Conservation (phyloP, 2,113 vertebrate genomes). For the Mastomys coucha region DNA sequence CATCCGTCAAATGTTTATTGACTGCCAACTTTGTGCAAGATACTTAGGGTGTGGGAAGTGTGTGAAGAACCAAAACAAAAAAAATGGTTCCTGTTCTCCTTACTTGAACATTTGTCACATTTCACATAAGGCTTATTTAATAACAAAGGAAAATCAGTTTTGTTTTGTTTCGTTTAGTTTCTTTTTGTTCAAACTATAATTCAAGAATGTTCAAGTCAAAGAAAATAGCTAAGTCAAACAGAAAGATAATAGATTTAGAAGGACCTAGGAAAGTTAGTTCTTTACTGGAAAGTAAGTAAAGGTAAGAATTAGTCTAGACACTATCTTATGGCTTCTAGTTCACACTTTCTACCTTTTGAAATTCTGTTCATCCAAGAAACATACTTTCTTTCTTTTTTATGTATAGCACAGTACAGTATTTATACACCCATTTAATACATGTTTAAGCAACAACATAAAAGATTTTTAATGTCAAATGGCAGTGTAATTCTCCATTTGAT, state of each 20-base stretch:
- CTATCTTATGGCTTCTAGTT: background rate
- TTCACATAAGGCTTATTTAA: background rate
- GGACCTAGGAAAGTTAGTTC: background rate
- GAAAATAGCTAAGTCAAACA: background rate
- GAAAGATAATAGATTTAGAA: background rate
- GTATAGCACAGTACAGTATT: too few relatives aligned
- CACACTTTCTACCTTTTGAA: background rate
- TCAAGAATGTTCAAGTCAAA: background rate
- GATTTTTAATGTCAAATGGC: too few relatives aligned
- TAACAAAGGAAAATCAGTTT: slow-evolving; percentile 11
- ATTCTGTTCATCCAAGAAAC: background rate
- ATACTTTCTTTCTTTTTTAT: background rate
- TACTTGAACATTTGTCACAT: background rate
- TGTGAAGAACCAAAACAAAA: background rate
- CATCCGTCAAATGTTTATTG: background rate
- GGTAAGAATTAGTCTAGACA: background rate
- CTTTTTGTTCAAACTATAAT: background rate
- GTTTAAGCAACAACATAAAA: too few relatives aligned
- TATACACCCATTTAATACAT: too few relatives aligned
- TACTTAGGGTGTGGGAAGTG: background rate
- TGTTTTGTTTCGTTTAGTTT: background rate
- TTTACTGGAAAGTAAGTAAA: background rate
- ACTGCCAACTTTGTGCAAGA: background rate
- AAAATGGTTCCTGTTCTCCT: background rate
- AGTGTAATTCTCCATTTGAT: too few relatives aligned